Evolutionary conservation across 2,888 invertebrate genomes (phyloP).

Genomic region (Abrostola triplasia): DNA sequence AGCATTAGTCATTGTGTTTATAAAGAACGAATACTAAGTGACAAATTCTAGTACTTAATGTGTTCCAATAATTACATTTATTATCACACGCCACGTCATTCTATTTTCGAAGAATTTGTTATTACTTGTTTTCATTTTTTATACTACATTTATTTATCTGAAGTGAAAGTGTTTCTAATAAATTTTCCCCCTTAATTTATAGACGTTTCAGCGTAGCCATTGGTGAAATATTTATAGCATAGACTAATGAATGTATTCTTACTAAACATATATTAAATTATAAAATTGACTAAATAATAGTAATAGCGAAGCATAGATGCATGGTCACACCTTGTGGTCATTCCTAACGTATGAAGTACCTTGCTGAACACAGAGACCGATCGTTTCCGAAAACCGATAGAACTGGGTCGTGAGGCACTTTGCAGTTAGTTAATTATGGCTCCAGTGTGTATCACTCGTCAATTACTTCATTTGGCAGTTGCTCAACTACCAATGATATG

Average conservation of each 20-base stretch:
- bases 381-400: slow-evolving; percentile 34
- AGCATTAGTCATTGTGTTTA: not conserved
- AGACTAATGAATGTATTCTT: no score
- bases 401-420: slow-evolving; percentile 41
- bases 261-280: no score
- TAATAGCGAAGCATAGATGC: no score
- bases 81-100: slow-evolving; percentile 5
- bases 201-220: not conserved
- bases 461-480: slow-evolving; percentile 48
- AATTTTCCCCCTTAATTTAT: not conserved
- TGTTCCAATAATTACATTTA: slow-evolving; percentile 18
- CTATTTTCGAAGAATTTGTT: not conserved
- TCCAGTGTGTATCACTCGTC: slow-evolving; percentile 26
- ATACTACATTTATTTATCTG: slow-evolving; percentile 8
- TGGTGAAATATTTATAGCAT: not conserved
- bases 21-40: slow-evolving; percentile 7
- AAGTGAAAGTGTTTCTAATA: not conserved
- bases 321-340: not conserved
- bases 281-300: no score
- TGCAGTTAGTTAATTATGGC: slow-evolving; percentile 45
- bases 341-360: slow-evolving; percentile 16
- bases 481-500: slow-evolving; percentile 41
- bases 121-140: slow-evolving; percentile 9
- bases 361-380: slow-evolving; percentile 3
- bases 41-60: slow-evolving; percentile 2